Evolutionary conservation across 2,113 vertebrate species (phyloP), one percentile per base, ranked within the genome.

Genomic region (Nibea albiflora): DNA sequence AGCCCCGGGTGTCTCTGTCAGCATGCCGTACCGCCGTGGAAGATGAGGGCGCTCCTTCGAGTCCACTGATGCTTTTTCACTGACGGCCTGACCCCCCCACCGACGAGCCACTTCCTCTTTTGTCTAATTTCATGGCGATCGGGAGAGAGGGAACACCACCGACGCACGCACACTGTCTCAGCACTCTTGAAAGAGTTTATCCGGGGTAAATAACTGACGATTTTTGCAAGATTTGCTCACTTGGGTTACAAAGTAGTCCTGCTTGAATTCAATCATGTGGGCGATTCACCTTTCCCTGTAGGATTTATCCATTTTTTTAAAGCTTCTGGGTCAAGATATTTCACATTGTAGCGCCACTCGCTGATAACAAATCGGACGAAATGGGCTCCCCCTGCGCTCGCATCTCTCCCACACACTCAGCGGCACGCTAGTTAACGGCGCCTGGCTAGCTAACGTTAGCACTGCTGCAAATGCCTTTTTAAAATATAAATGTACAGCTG

Each of bases 91-190:
- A 91, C 91, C 90, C 92, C 91, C 91, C 80, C 84, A 85, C 74
- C 79, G 85, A 92, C 89, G 80, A 80, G 88, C 87, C 83, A 94
- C 94, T 95, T 95, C 94, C 94, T 95, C 93, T 94, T 92, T 91
- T 93, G 92, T 92, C 90, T 91, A 80, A 92, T 94, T 95, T 94
- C 93, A 94, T 95, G 94, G 94, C 94, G 94, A 94, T 93, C 90
- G 89, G 92, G 94, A 94, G 93, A 92, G 92, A 93, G 91, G 92
- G 92, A 93, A 90, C 89, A 87, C 74, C 84, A 65, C 90, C 87
- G 92, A 92, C 91, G 84, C 91, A 92, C 90, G 89, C 93, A 92
- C 89, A 92, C 92, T 88, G 86, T 89, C 85, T 92, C 91, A 54
- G 84, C 87, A 89, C 92, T 91, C 88, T 65, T 84, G 39, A 89